Base-by-base conservation (phyloP, 1,140 invertebrate species). In the Aplysia californica region DNA sequence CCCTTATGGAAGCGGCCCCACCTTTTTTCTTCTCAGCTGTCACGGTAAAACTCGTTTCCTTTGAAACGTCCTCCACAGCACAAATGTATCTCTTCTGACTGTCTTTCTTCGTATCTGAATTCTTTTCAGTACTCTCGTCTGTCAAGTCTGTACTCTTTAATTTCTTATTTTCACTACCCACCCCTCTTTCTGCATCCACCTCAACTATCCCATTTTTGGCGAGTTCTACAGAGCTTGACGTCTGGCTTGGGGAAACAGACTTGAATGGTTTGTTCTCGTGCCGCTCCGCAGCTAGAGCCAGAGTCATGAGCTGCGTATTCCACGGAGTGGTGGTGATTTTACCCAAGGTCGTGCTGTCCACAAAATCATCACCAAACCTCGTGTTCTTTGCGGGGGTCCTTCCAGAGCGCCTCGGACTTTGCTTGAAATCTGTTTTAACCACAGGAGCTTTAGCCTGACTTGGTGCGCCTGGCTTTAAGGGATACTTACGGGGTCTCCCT, bases 231-330 rank as follows among this genome's bases (percentile, higher is more conserved):
- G n/a, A n/a, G n/a, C n/a, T n/a, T n/a, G n/a, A n/a, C n/a, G n/a
- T n/a, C n/a, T n/a, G n/a, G n/a, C n/a, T n/a, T n/a, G n/a, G n/a
- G n/a, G n/a, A n/a, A n/a, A n/a, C n/a, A n/a, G n/a, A n/a, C n/a
- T n/a, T n/a, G n/a, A n/a, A n/a, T n/a, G 70, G 70, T 61, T 59
- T 72, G 33, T 72, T 59, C 39, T 72, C 61, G 41, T 72, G 70
- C 29, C 29, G 29, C 39, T 72, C 70, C 18, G 70, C 70, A 72
- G 70, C 70, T 6, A 72, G 70, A n/a, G 70, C 70, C 44, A 72
- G 41, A 3, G 70, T 72, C 70, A 72, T 72, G n/a, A 72, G 39
- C 70, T 72, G 70, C 3, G 70, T 72, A 38, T 72, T 72, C 70
- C 70, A 72, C 4, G 70, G 29, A 33, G 70, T 2, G 70, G 61